Base-by-base conservation (phyloP, 2,113 vertebrate species). In the Prionailurus bengalensis region DNA sequence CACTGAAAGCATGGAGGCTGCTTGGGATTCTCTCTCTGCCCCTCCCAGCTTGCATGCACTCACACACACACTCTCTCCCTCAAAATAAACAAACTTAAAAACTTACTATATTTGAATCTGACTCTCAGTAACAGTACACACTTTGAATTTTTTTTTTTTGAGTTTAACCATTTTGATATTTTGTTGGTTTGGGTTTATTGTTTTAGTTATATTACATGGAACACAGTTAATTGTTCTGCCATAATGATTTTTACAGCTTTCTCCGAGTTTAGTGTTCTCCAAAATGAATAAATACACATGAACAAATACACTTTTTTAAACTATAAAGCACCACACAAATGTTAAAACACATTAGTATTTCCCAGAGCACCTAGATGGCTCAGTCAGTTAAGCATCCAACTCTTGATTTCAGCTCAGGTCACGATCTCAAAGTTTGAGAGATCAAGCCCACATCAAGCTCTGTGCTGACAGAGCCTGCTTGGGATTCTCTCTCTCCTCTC, bases 281-380 rank as follows among this genome's bases (percentile, higher is more conserved):
- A 16, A 29, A 36, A 76, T 76, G 70, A 89, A 83, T 73, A 87
- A 71, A 92, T 51, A 61, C 45, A 86, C 4, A 82, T n/a, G 42
- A 95, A 89, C 12, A 33, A 78, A 58, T 25, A 85, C 0, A 86
- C n/a, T 78, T 94, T 76, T 94, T 83, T 63, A 76, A 94, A 79
- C 21, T 63, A 42, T 71, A 42, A 93, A 81, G 31, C 68, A 82
- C 65, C 48, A 79, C 45, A 93, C 23, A 94, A 73, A 86, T 82
- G 23, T 82, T 76, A 91, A 87, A 80, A 58, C 29, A 81, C 21
- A 82, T 21, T 93, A 90, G 19, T 21, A 81, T 74, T 80, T 87
- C 79, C 79, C 25, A 39, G 71, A 21, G 11, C 36, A 0, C 36
- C 71, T 73, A 2, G 36, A 3, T 42, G 71, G 11, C 21, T 73